Conservation (phyloP, 2,888 invertebrate genomes). For the Acleris literana region DNA sequence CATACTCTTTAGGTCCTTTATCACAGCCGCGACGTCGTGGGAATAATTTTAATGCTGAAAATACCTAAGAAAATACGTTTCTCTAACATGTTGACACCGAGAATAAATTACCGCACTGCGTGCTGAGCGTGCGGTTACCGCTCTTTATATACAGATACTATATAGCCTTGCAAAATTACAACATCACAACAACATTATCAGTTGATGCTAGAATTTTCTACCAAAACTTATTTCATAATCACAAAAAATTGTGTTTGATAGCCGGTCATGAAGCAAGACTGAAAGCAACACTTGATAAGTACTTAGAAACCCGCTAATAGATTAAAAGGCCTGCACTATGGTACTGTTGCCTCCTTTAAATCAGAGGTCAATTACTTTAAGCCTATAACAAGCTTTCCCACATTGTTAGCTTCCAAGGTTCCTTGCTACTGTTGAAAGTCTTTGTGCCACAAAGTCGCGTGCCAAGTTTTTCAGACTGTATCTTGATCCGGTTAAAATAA, state of each 20-base stretch:
- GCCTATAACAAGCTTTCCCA: background rate
- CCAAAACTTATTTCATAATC: no score
- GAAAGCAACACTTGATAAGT: no score
- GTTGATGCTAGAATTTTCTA: background rate
- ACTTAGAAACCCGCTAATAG: no score
- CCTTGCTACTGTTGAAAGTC: slow-evolving; percentile 9
- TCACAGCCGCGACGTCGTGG: background rate
- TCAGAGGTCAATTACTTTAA: background rate
- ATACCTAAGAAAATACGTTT: slow-evolving; percentile 17
- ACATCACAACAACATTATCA: background rate
- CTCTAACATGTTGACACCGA: slow-evolving; percentile 28
- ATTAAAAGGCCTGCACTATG: no score
- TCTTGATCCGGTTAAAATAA: slow-evolving; percentile 23
- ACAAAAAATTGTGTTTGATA: no score
- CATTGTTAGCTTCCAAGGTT: slow-evolving; percentile 22
- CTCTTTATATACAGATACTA: background rate
- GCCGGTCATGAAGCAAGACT: no score
- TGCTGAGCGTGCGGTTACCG: slow-evolving; percentile 5
- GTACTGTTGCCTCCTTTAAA: no score
- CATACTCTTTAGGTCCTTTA: slow-evolving; percentile 9
- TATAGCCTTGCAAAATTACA: background rate
- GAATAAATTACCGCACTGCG: slow-evolving; percentile 29
- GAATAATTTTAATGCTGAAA: slow-evolving; percentile 26
- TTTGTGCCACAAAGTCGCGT: slow-evolving; percentile 20
- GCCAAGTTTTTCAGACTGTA: slow-evolving; percentile 27